Evolutionary conservation across 1,140 invertebrate species (phyloP).

Genomic region (Aphelenchoides fujianensis): DNA sequence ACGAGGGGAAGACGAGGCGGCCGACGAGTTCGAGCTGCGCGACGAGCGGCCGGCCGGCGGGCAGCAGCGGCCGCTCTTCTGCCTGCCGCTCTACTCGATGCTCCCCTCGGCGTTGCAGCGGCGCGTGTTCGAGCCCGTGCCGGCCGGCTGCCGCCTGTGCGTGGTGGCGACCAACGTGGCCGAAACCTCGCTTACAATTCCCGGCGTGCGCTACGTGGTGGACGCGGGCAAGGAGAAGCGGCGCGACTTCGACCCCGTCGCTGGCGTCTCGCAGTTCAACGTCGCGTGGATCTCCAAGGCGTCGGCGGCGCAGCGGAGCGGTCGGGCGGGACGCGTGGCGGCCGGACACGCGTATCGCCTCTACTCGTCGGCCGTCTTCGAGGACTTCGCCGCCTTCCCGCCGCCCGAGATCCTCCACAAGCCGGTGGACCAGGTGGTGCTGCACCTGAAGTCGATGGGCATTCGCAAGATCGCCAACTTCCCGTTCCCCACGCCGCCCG

Average conservation of each 20-base stretch:
- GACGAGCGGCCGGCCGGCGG: not conserved
- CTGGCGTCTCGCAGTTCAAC: slow-evolving; percentile 84
- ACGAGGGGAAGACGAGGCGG: not conserved
- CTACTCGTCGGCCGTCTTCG: slow-evolving; percentile 92
- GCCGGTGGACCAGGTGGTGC: slow-evolving; percentile 87
- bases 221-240: slow-evolving; percentile 80
- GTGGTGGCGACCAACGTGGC: slow-evolving; percentile 95
- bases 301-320: slow-evolving; percentile 85
- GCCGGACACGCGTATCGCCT: slow-evolving; percentile 67
- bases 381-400: slow-evolving; percentile 79
- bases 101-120: slow-evolving; percentile 79
- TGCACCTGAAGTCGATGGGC: slow-evolving; percentile 90
- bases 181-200: slow-evolving; percentile 96
- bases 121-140: slow-evolving; percentile 77
- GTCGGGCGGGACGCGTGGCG: slow-evolving; percentile 72
- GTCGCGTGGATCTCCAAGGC: slow-evolving; percentile 88
- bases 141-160: slow-evolving; percentile 76
- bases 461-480: slow-evolving; percentile 91
- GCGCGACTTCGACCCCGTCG: slow-evolving; percentile 70
- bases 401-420: slow-evolving; percentile 82
- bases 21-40: not conserved
- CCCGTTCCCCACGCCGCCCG: slow-evolving; percentile 89
- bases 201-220: slow-evolving; percentile 82
- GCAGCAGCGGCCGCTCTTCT: slow-evolving; percentile 73
- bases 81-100: slow-evolving; percentile 88